Evolutionary conservation across 2,797 vertebrate species (phyloP).

Genomic region (Epinephelus malabaricus): DNA sequence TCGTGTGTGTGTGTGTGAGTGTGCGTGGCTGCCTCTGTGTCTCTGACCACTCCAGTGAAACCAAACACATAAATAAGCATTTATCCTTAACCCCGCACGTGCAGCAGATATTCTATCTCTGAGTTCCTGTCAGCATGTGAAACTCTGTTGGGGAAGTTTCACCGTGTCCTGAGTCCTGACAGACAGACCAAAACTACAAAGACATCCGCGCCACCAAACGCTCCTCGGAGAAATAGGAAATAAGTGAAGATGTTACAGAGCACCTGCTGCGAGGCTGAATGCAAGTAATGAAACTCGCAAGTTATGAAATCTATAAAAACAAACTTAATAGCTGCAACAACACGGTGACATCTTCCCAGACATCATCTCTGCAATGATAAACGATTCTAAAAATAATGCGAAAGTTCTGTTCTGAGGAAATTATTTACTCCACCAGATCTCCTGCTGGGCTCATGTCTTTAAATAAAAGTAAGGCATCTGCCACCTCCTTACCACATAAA

Average conservation of each 20-base stretch:
- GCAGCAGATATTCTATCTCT: constrained; percentile 26
- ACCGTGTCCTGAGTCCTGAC: constrained; percentile 31
- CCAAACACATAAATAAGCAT: constrained; percentile 20
- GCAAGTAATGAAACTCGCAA: constrained; percentile 37
- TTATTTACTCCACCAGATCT: constrained; percentile 24
- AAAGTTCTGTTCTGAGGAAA: constrained; percentile 22
- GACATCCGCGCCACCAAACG: constrained; percentile 20
- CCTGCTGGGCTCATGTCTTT: constrained; percentile 7
- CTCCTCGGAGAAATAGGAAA: constrained; percentile 28
- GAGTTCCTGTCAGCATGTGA: constrained; percentile 4
- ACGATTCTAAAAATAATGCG: constrained; percentile 42
- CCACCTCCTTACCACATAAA: constrained; percentile 31
- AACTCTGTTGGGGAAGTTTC: constrained; percentile 14
- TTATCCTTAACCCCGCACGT: background rate
- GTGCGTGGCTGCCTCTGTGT: constrained; percentile 13
- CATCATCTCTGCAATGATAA: constrained; percentile 27
- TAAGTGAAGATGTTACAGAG: constrained; percentile 22
- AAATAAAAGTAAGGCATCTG: constrained; percentile 46
- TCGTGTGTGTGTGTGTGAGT: background rate
- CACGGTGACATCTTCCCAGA: background rate
- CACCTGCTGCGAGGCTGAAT: constrained; percentile 26
- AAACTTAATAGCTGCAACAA: constrained; percentile 42
- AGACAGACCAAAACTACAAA: constrained; percentile 22
- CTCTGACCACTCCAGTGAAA: constrained; percentile 1
- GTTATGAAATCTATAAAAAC: constrained; percentile 47